phyloP scores from a whole-genome alignment of 2,113 vertebrate genomes.

The Edolisoma coerulescens region DNA sequence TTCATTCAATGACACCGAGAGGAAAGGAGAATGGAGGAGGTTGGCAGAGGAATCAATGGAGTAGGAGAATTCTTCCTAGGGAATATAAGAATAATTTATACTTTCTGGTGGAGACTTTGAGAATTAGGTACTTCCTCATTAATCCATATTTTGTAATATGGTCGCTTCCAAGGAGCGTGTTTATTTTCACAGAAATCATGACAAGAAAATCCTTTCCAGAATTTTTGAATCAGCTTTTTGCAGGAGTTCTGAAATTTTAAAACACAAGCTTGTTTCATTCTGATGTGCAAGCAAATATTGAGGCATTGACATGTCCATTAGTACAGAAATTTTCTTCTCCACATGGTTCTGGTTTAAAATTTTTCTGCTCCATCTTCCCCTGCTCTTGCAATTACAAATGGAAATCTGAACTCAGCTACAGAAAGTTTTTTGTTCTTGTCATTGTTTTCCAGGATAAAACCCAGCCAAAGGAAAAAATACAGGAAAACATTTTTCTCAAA shows the following conservation, averaged over 20 bases:
- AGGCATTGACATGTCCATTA: not conserved
- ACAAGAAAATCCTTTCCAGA: not conserved
- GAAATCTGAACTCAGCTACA: not conserved
- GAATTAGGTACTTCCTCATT: not conserved
- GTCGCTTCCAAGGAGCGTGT: not conserved
- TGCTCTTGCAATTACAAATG: not conserved
- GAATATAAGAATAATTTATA: not conserved
- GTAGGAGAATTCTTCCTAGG: not conserved
- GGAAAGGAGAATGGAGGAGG: not conserved
- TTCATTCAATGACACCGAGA: not conserved
- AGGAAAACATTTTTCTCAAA: not conserved
- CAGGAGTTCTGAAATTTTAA: not conserved
- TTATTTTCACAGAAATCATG: not conserved
- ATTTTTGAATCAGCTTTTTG: not conserved
- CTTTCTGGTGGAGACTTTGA: not conserved
- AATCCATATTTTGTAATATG: not conserved
- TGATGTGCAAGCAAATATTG: not conserved
- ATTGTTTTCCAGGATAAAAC: not conserved
- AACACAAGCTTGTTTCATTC: not conserved
- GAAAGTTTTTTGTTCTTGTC: not conserved
- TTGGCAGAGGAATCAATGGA: not conserved
- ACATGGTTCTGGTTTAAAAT: not conserved
- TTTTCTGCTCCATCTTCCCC: not conserved
- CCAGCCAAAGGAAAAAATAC: not conserved
- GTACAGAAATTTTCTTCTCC: not conserved